Evolutionary conservation across 2,888 invertebrate species (phyloP).

Genomic region (Pristionchus fissidentatus): DNA sequence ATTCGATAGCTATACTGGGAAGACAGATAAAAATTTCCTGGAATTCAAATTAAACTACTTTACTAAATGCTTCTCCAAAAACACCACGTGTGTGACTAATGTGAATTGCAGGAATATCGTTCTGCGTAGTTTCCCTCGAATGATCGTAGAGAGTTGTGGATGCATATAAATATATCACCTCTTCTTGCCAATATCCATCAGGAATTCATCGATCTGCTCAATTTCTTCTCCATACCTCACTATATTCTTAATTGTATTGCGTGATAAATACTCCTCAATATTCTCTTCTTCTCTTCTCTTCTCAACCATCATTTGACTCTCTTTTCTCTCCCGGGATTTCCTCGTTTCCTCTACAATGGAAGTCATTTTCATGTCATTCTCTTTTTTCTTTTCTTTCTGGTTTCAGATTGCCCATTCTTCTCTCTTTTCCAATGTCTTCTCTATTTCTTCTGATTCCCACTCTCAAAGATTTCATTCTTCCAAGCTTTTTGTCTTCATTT

Average conservation of each 20-base stretch:
- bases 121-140: constrained; percentile 45
- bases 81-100: no score
- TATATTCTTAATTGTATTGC: not conserved
- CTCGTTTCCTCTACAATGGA: not conserved
- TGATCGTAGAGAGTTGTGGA: constrained; percentile 43
- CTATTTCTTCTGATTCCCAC: not conserved
- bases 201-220: not conserved
- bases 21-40: no score
- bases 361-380: constrained; percentile 23
- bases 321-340: constrained; percentile 20
- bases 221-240: not conserved
- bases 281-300: not conserved
- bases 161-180: not conserved
- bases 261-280: constrained; percentile 13
- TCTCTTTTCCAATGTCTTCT: not conserved
- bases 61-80: no score
- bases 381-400: not conserved
- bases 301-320: constrained; percentile 3
- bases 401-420: constrained; percentile 16
- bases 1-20: not conserved
- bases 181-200: not conserved
- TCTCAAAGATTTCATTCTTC: no score
- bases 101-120: constrained; percentile 34
- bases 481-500: not conserved
- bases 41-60: no score